phyloP scores from a whole-genome alignment of 2,113 vertebrate genomes.

The Barbus barbus region DNA sequence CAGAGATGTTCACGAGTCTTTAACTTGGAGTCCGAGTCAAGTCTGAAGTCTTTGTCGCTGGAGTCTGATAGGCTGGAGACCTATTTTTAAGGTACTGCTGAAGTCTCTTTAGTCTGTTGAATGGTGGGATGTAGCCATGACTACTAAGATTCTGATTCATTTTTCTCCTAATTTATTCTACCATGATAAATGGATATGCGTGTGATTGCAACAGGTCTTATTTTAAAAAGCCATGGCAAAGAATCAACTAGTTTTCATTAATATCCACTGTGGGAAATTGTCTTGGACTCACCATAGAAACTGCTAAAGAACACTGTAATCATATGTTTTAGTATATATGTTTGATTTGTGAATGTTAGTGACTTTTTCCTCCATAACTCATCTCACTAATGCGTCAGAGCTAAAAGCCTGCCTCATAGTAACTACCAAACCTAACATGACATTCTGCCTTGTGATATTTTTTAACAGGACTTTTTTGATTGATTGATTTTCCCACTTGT shows the following conservation, averaged over 20 bases:
- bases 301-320: not conserved
- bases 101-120: not conserved
- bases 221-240: not conserved
- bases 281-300: not conserved
- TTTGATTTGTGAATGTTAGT: not conserved
- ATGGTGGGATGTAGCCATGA: not conserved
- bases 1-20: too few relatives aligned
- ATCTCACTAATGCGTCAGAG: too few relatives aligned
- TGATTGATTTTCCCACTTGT: not conserved
- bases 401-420: not conserved
- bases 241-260: not conserved
- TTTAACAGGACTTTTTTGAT: not conserved
- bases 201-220: not conserved
- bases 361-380: not conserved
- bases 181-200: not conserved
- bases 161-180: not conserved
- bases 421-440: not conserved
- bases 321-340: not conserved
- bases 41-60: too few relatives aligned
- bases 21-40: too few relatives aligned
- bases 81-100: not conserved
- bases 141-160: not conserved
- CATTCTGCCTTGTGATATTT: not conserved
- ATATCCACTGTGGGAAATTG: not conserved
- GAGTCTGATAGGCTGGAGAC: too few relatives aligned